These are phyloP conservation scores for Dexiosoma caninum DNA, from an alignment of 2,888 invertebrate genomes.

Conservation along the genomic window DNA sequence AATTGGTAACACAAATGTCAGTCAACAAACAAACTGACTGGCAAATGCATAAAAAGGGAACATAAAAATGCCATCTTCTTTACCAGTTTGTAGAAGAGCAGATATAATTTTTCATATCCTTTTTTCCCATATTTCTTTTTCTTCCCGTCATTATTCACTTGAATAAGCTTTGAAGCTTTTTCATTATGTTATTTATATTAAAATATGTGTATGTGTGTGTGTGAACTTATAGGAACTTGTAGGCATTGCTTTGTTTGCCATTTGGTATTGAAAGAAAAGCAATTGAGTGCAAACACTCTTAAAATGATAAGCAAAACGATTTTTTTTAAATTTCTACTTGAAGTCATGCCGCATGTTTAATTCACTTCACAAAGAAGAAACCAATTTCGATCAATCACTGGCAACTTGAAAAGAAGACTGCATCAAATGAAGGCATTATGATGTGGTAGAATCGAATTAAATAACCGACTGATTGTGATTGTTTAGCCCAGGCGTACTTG, in stretches of 20 bases:
- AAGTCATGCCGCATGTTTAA: too few species aligned
- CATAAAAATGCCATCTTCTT: constrained; percentile 31
- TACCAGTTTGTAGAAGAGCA: background rate
- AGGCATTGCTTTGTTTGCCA: background rate
- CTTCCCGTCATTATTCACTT: constrained; percentile 52
- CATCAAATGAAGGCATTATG: too few species aligned
- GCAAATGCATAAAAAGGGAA: constrained; percentile 9
- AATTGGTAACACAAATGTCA: constrained; percentile 43
- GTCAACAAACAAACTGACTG: constrained; percentile 49
- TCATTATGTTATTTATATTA: constrained; percentile 19
- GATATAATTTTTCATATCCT: constrained; percentile 32
- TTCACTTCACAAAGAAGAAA: too few species aligned
- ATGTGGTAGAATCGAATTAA: too few species aligned
- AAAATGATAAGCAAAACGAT: background rate
- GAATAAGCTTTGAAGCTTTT: constrained; percentile 49
- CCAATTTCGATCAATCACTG: too few species aligned
- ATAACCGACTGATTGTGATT: too few species aligned
- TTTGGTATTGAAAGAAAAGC: background rate
- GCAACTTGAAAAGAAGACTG: too few species aligned
- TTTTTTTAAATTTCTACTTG: too few species aligned
- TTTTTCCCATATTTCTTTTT: constrained; percentile 13
- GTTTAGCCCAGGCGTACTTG: too few species aligned
- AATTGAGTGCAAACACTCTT: too few species aligned
- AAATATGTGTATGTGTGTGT: background rate
- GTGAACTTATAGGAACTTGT: background rate